Evolutionary conservation across 1,140 invertebrate genomes (phyloP).

Genomic region (Anagrus nilaparvatae): DNA sequence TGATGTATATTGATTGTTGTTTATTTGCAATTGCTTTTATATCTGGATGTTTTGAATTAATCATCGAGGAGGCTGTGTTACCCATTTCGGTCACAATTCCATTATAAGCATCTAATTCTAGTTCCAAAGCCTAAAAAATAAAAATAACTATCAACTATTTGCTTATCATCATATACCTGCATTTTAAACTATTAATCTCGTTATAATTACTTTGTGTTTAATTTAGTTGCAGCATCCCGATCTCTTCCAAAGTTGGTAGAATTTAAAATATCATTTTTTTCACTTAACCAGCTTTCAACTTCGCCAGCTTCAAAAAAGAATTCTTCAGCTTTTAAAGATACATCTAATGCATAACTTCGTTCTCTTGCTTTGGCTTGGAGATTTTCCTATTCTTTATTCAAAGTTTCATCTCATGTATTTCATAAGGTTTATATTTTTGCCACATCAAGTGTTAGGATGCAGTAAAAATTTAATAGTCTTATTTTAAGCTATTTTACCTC

Average conservation of each 20-base stretch:
- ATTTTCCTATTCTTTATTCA: slow-evolving; percentile 59
- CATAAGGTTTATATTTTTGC: too few relatives aligned
- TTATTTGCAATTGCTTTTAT: slow-evolving; percentile 64
- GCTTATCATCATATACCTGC: neutral
- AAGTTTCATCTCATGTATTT: too few relatives aligned
- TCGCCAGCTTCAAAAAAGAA: slow-evolving; percentile 80
- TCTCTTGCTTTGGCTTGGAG: slow-evolving; percentile 71
- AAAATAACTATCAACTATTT: too few relatives aligned
- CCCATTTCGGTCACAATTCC: slow-evolving; percentile 86
- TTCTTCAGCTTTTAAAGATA: slow-evolving; percentile 77
- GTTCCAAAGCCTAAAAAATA: slow-evolving; percentile 59
- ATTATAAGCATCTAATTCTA: slow-evolving; percentile 85
- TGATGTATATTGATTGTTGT: slow-evolving; percentile 65
- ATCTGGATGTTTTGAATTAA: slow-evolving; percentile 62
- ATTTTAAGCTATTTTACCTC: too few relatives aligned
- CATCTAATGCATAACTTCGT: too few relatives aligned
- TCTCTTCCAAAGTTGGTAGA: too few relatives aligned
- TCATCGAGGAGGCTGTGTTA: slow-evolving; percentile 66
- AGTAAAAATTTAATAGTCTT: too few relatives aligned
- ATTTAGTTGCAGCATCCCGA: slow-evolving; percentile 74
- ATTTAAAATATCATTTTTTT: slow-evolving; percentile 66
- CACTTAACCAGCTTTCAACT: slow-evolving; percentile 82
- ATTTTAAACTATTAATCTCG: slow-evolving; percentile 6
- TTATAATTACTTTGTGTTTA: slow-evolving; percentile 83
- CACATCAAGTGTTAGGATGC: neutral